Base-by-base conservation (phyloP, 2,888 invertebrate genomes). In the Andrena trimmerana region DNA sequence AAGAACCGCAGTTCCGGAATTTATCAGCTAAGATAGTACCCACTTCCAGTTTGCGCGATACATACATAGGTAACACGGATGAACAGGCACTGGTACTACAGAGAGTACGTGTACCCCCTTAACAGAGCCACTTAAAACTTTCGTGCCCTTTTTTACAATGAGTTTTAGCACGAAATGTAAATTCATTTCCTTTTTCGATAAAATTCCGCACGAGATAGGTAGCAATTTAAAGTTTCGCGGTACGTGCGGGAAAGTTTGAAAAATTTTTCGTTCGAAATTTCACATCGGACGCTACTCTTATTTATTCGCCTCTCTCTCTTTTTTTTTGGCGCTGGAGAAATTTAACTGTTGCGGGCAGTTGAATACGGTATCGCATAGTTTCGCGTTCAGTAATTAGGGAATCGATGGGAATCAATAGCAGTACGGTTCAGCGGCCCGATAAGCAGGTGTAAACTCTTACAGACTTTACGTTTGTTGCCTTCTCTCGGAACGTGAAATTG, bases 21-120 rank as follows among this genome's bases (percentile, higher is more conserved):
- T 84, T 85, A 86, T 85, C 82, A 82, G 82, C 52, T 72, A 79
- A 84, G 82, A 84, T 84, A 78, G 69, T 57, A 70, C 24, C 72
- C 33, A 59, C 59, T 73, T 81, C 42, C 52, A 69, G 77, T 6
- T 27, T 66, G 20, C 71, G 48, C 71, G 54, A 57, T 72, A 62
- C 74, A 62, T 66, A 72, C 74, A 62, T 66, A 72, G 57, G 4
- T 74, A 67, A 77, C 67, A 78, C 62, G 73, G 63, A 81, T 76
- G 76, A 78, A 70, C 83, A 83, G 57, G 8, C 2, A 67, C 54
- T 52, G 36, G 10, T 59, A 24, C 29, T 16, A n/a, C 36, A 20
- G 42, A 59, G 27, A 54, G 20, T 42, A 65, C 59, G 48, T 48
- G 79, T 70, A 70, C 72, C 68, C 57, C 54, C 63, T 71, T 78